These are phyloP conservation scores for Charanyca ferruginea DNA, from an alignment of 2,888 invertebrate species.

Conservation along the genomic window DNA sequence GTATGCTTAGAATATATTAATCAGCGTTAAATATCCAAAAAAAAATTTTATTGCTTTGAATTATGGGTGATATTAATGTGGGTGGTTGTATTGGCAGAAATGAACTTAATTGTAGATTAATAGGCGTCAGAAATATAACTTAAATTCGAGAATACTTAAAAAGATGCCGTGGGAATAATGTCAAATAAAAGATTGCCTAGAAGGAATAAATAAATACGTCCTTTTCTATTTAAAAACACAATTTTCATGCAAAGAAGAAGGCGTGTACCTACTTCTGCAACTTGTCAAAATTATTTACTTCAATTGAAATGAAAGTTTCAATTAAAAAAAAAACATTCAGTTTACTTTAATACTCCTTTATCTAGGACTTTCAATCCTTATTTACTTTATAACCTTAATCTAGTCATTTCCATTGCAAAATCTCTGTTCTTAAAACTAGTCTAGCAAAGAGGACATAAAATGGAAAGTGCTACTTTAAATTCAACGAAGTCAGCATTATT, in stretches of 20 bases:
- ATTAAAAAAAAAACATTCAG: neutral
- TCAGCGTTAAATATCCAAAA: neutral
- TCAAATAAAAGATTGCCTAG: too few species aligned
- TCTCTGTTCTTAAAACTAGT: constrained; percentile 39
- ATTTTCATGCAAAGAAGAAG: too few species aligned
- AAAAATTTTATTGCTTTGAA: too few species aligned
- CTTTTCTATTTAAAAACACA: too few species aligned
- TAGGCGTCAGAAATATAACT: too few species aligned
- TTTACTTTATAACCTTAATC: constrained; percentile 27
- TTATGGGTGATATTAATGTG: neutral
- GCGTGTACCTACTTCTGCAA: too few species aligned
- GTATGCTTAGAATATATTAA: neutral
- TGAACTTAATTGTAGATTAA: neutral
- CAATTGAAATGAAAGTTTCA: neutral
- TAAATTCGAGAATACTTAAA: too few species aligned
- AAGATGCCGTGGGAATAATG: too few species aligned
- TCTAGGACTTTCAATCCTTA: constrained; percentile 8
- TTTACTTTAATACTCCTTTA: neutral
- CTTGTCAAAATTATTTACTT: too few species aligned
- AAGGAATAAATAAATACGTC: too few species aligned
- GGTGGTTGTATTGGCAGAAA: neutral
- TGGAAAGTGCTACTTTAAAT: constrained; percentile 43
- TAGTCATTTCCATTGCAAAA: constrained; percentile 32
- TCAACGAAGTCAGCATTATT: constrained; percentile 45
- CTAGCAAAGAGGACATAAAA: constrained; percentile 26